Percentiles rank a stretch among this genome's conserved stretches.
Conservation (phyloP, 2,113 vertebrate species). For the Nothocercus julius region DNA sequence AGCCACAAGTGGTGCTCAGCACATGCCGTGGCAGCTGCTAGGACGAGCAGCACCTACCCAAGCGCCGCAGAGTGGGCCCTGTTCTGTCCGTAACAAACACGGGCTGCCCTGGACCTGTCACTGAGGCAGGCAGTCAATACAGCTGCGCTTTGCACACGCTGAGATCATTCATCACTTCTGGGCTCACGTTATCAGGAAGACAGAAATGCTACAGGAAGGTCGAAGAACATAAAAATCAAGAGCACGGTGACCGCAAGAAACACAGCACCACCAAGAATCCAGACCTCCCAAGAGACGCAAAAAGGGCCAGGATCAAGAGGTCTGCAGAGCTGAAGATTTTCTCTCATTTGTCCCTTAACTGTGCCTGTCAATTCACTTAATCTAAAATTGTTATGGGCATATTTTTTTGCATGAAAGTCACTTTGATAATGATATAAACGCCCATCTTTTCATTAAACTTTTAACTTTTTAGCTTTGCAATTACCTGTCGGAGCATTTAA, state of each 20-base stretch:
- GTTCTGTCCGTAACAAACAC: not conserved
- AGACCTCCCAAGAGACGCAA: not conserved
- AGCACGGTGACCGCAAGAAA: not conserved
- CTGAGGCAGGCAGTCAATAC: not conserved
- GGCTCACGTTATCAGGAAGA: not conserved
- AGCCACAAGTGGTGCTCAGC: fast-evolving
- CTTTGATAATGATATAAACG: not conserved
- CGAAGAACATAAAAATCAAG: not conserved
- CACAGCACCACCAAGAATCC: not conserved
- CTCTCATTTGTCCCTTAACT: not conserved
- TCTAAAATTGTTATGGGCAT: not conserved
- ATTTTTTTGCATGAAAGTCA: not conserved
- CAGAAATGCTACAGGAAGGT: not conserved
- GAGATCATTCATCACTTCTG: not conserved
- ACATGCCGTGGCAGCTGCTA: fast-evolving
- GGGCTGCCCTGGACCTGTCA: not conserved
- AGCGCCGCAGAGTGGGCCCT: not conserved
- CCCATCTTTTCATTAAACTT: not conserved
- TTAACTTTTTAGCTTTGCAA: not conserved
- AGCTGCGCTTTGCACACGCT: no score
- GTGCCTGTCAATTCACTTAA: not conserved
- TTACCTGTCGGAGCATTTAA: not conserved
- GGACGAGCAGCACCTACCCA: not conserved
- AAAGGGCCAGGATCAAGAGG: not conserved
- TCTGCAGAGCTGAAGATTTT: not conserved